These are phyloP conservation scores for Cepphus grylle DNA, from an alignment of 2,113 vertebrate species.

Conservation along the genomic window DNA sequence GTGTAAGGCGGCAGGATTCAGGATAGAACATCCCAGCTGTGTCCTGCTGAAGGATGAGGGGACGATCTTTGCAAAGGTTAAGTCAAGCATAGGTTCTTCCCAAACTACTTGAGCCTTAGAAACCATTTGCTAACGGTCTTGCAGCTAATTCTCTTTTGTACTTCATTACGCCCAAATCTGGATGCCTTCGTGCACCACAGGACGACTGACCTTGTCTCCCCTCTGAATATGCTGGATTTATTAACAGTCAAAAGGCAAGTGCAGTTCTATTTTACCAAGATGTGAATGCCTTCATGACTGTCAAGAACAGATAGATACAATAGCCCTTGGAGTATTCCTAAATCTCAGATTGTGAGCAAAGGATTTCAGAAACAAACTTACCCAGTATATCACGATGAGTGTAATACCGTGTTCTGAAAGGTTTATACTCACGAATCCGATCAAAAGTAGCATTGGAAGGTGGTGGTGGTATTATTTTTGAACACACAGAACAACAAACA, in stretches of 20 bases:
- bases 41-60: not conserved
- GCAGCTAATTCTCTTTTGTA: not conserved
- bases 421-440: conserved; percentile 61
- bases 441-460: conserved; percentile 40
- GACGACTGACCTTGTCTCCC: not conserved
- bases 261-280: not conserved
- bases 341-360: not conserved
- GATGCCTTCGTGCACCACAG: not conserved
- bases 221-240: not conserved
- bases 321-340: not conserved
- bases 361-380: conserved; percentile 24
- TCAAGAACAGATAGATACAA: not conserved
- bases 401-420: conserved; percentile 60
- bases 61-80: not conserved
- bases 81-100: not conserved
- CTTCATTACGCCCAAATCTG: not conserved
- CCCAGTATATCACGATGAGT: conserved; percentile 64
- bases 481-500: conserved; percentile 70
- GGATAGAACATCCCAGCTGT: not conserved
- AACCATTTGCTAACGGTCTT: not conserved
- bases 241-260: not conserved
- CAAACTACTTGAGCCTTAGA: not conserved
- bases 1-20: not conserved
- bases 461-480: conserved; percentile 54
- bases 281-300: not conserved